Evolutionary conservation across 2,797 vertebrate genomes (phyloP).

Genomic region (Rhinatrema bivittatum): DNA sequence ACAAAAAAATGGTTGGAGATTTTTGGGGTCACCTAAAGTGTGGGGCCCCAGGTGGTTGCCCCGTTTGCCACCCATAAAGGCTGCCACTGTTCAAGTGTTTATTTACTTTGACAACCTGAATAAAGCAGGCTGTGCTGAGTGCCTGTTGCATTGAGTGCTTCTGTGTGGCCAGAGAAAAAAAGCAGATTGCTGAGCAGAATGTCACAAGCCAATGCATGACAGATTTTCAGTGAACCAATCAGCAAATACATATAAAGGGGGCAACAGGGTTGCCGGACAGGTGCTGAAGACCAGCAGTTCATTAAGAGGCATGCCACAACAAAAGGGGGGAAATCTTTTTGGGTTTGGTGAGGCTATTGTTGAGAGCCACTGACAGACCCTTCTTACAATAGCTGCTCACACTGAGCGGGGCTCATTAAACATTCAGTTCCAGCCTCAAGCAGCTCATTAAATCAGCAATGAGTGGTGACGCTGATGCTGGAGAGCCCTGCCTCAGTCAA

Average conservation of each 20-base stretch:
- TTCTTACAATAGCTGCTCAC: conserved; percentile 60
- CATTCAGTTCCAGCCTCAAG: conserved; percentile 74
- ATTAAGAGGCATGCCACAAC: conserved; percentile 17
- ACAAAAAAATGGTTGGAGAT: too few relatives aligned
- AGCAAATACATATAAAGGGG: too few relatives aligned
- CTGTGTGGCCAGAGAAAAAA: background rate
- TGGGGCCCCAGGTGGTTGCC: too few relatives aligned
- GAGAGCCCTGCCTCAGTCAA: conserved; percentile 59
- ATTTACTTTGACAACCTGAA: conserved; percentile 4
- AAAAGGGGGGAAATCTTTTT: conserved; percentile 27
- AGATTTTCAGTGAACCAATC: background rate
- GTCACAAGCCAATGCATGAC: background rate
- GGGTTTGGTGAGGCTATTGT: conserved; percentile 55
- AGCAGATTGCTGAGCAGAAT: background rate
- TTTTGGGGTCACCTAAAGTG: too few relatives aligned
- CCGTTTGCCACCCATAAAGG: too few relatives aligned
- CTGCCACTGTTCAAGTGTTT: too few relatives aligned
- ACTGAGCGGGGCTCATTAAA: conserved; percentile 66
- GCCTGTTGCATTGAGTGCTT: background rate
- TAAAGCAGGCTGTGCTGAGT: conserved; percentile 1
- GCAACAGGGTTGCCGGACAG: conserved; percentile 52
- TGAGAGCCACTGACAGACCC: conserved; percentile 49
- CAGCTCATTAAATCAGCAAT: conserved; percentile 73
- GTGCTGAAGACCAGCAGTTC: conserved; percentile 42
- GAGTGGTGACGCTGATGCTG: conserved; percentile 60